A percentile compares a stretch with the other conserved stretches of the same genome.
These are phyloP conservation scores for Ennomos quercinarius DNA, from an alignment of 2,888 invertebrate species.

Conservation along the genomic window DNA sequence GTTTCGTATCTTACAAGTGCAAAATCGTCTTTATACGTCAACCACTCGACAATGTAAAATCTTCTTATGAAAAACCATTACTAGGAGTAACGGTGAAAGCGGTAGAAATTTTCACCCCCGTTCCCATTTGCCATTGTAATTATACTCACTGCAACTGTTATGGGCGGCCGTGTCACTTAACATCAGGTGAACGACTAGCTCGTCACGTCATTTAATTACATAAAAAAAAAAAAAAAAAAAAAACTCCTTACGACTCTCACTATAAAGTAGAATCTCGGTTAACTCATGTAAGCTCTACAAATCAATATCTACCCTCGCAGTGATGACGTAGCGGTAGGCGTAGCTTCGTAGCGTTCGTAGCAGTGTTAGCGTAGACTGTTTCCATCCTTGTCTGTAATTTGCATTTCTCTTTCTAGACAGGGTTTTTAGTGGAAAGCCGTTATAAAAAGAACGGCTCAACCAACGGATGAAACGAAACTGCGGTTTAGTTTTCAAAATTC, in stretches of 20 bases:
- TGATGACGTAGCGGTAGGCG: constrained; percentile 59
- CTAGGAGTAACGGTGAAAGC: constrained; percentile 15
- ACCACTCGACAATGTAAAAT: background rate
- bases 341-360: constrained; percentile 39
- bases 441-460: too few relatives aligned
- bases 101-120: constrained; percentile 23
- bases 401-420: constrained; percentile 35
- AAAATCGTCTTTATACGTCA: background rate
- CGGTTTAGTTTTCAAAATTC: too few relatives aligned
- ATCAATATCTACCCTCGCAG: constrained; percentile 61
- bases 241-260: background rate
- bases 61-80: constrained; percentile 13
- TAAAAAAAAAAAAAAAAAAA: too few relatives aligned
- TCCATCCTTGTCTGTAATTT: constrained; percentile 53
- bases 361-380: constrained; percentile 20
- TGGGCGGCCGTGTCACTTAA: too few relatives aligned
- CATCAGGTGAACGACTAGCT: too few relatives aligned
- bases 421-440: background rate
- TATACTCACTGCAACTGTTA: too few relatives aligned
- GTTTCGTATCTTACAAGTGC: background rate
- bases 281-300: constrained; percentile 40
- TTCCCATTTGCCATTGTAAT: constrained; percentile 27
- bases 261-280: constrained; percentile 39
- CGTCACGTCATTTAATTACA: too few relatives aligned
- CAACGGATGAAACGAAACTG: background rate